phyloP scores from a whole-genome alignment of 2,888 invertebrate genomes.

The Adelphocoris suturalis region DNA sequence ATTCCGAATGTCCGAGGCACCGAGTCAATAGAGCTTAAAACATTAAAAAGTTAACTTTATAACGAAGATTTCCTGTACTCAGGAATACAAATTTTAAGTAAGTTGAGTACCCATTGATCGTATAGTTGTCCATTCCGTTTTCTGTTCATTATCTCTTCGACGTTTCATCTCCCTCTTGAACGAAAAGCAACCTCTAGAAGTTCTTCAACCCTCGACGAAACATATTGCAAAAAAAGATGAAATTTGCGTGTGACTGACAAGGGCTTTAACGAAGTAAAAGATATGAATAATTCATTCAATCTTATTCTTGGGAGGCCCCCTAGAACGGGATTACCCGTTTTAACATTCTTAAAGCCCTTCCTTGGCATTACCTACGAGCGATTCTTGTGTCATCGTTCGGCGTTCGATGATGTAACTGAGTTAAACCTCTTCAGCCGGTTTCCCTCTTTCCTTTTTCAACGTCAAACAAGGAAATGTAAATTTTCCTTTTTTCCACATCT shows the following conservation, averaged over 20 bases:
- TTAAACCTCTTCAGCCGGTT: constrained; percentile 28
- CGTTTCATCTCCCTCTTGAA: background rate
- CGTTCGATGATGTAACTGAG: constrained; percentile 43
- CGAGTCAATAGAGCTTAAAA: no score
- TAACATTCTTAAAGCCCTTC: constrained; percentile 50
- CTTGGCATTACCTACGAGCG: constrained; percentile 55
- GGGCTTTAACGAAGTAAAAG: constrained; percentile 61
- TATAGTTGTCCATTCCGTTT: no score
- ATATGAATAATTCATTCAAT: constrained; percentile 68
- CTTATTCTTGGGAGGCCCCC: constrained; percentile 44
- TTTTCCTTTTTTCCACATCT: constrained; percentile 15
- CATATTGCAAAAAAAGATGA: constrained; percentile 28
- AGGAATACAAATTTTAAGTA: no score
- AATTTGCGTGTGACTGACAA: constrained; percentile 68
- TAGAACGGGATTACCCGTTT: constrained; percentile 47
- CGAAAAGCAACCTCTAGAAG: background rate
- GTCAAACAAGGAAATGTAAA: constrained; percentile 41
- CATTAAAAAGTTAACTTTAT: no score
- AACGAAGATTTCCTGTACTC: no score
- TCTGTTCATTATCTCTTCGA: background rate
- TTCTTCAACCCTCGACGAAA: background rate
- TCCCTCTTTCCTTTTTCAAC: background rate
- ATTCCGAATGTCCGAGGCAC: no score
- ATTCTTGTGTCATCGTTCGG: constrained; percentile 53
- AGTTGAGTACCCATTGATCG: no score